phyloP scores from a whole-genome alignment of 2,888 invertebrate species.

The Tiphia femorata region DNA sequence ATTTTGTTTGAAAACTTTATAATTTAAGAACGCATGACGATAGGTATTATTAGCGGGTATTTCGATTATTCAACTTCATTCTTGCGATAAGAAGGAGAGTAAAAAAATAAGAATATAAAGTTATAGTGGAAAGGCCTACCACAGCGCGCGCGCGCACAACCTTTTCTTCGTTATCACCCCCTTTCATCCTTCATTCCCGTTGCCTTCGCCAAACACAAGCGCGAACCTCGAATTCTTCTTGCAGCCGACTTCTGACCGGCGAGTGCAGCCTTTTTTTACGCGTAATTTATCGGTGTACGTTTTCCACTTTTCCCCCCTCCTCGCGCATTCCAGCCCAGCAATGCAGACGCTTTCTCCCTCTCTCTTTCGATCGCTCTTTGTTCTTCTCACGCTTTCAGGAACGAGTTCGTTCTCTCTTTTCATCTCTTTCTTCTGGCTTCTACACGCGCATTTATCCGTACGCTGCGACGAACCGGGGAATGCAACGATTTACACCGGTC shows the following conservation, averaged over 20 bases:
- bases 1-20: too few species aligned
- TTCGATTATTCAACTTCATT: constrained; percentile 28
- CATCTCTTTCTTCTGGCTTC: constrained; percentile 20
- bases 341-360: too few species aligned
- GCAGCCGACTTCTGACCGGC: too few species aligned
- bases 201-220: constrained; percentile 18
- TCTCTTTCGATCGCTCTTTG: constrained; percentile 27
- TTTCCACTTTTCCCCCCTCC: constrained; percentile 21
- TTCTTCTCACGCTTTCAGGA: constrained; percentile 15
- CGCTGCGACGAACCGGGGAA: constrained; percentile 41
- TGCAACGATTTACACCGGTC: constrained; percentile 61
- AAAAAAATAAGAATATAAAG: constrained; percentile 20
- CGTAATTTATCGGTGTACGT: constrained; percentile 40
- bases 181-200: too few species aligned
- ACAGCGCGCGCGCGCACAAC: too few species aligned
- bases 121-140: too few species aligned
- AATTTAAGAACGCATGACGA: too few species aligned
- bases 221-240: constrained; percentile 24
- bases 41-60: constrained; percentile 30
- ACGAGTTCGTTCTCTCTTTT: constrained; percentile 21
- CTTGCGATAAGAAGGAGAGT: constrained; percentile 13
- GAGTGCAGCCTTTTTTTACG: constrained; percentile 29
- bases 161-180: too few species aligned
- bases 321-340: constrained; percentile 1
- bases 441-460: neutral